Evolutionary conservation across 2,888 invertebrate species (phyloP), one percentile per base, ranked within the genome.

Genomic region (Agonopterix subpropinquella): DNA sequence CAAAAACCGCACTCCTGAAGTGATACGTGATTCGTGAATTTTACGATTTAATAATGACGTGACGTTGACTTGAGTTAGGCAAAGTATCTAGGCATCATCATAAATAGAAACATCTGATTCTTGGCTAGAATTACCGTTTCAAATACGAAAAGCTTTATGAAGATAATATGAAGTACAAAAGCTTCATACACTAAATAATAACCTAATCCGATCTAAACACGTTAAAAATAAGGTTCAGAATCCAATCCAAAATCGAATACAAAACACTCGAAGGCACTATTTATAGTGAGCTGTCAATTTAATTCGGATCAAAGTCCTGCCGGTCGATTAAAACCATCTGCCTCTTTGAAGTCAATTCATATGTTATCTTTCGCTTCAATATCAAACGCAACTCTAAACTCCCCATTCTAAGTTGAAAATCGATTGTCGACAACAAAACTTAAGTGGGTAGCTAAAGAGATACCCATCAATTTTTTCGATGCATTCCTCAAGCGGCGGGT

Each of bases 251-350:
- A 43, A 36, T 8, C 36, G 11, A 36, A 28, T 18, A 48, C 49
- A 47, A 59, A 47, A 49, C 59, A 53, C 56, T 56, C 52, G 59
- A 62, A 60, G 64, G 56, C 53, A 56, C 59, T 68, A 70, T 77
- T 74, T 74, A 74, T 74, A 72, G 65, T 66, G 62, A 70, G 60
- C 79, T 76, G 79, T 81, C 80, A 77, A 77, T 77, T 80, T 69
- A 77, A 73, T 69, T 66, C 70, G 59, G 71, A 77, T 80, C 77
- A 75, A 73, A 77, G 65, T 62, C 56, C 59, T 54, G 55, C 56
- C 61, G 65, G 56, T 70, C 68, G 70, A 70, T 70, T 71, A 63
- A 67, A 58, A 64, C 62, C 79, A 76, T 74, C 77, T 77, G 77
- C 62, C 5, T 28, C 28, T 28, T 64, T 53, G 52, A 54, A 54